These are phyloP conservation scores for Lochmaea crataegi DNA, from an alignment of 2,888 invertebrate species.

Conservation along the genomic window DNA sequence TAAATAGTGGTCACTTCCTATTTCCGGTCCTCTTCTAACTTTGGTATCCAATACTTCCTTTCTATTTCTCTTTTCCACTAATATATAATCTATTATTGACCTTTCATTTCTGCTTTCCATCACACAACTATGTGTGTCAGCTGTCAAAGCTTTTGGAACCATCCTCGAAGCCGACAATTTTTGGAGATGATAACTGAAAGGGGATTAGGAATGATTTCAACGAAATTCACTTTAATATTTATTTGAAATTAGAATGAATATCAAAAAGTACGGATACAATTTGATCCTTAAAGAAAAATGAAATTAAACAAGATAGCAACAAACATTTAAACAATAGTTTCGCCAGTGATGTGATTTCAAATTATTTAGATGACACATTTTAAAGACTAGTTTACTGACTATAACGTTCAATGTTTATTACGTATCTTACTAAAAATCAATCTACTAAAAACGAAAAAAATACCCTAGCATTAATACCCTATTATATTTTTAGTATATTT, in stretches of 20 bases:
- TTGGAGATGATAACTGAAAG: no score
- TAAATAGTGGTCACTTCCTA: no score
- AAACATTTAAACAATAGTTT: slow-evolving; percentile 37
- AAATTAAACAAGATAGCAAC: slow-evolving; percentile 38
- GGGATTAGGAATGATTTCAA: background rate
- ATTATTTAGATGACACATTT: slow-evolving; percentile 19
- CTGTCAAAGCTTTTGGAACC: no score
- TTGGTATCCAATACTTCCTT: no score
- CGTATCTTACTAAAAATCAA: slow-evolving; percentile 38
- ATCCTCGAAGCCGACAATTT: no score
- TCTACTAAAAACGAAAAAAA: slow-evolving; percentile 40
- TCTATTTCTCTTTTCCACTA: no score
- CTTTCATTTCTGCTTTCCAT: no score
- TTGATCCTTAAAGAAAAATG: slow-evolving; percentile 40
- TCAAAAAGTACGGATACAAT: slow-evolving; percentile 33
- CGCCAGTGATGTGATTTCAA: slow-evolving; percentile 17
- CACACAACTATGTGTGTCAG: no score
- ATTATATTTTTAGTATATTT: slow-evolving; percentile 28
- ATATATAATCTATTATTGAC: no score
- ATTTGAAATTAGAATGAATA: slow-evolving; percentile 27
- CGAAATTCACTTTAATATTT: slow-evolving; percentile 15
- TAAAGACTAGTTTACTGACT: slow-evolving; percentile 13
- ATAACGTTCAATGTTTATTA: slow-evolving; percentile 34
- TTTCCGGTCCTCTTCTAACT: no score
- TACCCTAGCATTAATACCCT: slow-evolving; percentile 40